A percentile compares a stretch with the other conserved stretches of the same genome.
phyloP scores from a whole-genome alignment of 2,888 invertebrate species.

The Cistogaster globosa region DNA sequence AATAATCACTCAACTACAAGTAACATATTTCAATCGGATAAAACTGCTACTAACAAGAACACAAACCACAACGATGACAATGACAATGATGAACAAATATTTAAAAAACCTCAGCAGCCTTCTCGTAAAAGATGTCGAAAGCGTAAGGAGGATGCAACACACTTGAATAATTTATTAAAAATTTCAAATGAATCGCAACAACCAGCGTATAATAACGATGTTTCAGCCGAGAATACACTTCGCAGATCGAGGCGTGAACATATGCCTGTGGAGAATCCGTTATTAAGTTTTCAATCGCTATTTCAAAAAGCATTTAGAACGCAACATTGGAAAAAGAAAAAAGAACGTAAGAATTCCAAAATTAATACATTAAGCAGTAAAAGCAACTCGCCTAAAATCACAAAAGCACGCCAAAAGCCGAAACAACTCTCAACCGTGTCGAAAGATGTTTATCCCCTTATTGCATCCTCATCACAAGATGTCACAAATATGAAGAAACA shows the following conservation, averaged over 20 bases:
- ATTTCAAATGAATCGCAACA: neutral
- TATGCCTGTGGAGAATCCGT: constrained; percentile 71
- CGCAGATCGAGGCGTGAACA: constrained; percentile 78
- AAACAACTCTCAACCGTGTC: neutral
- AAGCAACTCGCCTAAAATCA: neutral
- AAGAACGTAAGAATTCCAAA: neutral
- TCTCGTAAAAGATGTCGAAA: constrained; percentile 48
- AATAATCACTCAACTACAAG: neutral
- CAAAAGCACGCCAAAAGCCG: neutral
- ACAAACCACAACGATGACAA: neutral
- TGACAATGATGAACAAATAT: constrained; percentile 43
- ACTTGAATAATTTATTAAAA: neutral
- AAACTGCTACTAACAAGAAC: neutral
- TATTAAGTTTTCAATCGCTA: constrained; percentile 26
- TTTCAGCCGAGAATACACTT: constrained; percentile 48
- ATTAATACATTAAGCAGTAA: neutral
- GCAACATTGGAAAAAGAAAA: constrained; percentile 15
- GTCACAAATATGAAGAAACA: neutral
- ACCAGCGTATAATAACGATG: neutral
- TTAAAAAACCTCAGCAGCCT: constrained; percentile 72
- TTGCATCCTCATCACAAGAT: too few relatives aligned
- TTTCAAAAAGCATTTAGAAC: constrained; percentile 25
- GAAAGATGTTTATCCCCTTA: constrained; percentile 10
- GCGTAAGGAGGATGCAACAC: neutral
- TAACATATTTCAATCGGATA: neutral